Conservation (phyloP, 1,140 invertebrate genomes). For the Grapholita molesta region DNA sequence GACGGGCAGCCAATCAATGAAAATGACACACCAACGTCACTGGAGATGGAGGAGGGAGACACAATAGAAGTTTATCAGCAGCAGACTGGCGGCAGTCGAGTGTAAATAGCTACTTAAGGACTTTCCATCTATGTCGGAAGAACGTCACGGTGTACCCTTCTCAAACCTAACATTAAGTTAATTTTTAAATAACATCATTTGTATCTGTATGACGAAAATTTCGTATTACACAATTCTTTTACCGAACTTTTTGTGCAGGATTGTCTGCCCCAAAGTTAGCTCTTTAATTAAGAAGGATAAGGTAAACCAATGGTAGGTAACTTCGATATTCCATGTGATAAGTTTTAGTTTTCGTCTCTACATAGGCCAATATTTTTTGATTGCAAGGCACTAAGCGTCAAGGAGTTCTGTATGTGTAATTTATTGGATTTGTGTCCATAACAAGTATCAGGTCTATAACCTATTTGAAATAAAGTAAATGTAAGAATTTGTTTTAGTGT, state of each 20-base stretch:
- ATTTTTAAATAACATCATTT: slow-evolving; percentile 62
- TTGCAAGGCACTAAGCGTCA: slow-evolving; percentile 46
- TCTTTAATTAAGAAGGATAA: slow-evolving; percentile 48
- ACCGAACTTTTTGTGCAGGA: slow-evolving; percentile 24
- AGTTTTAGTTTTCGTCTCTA: slow-evolving; percentile 58
- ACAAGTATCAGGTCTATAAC: slow-evolving; percentile 58
- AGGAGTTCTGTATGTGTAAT: slow-evolving; percentile 52
- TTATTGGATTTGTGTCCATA: slow-evolving; percentile 57
- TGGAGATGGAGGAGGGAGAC: slow-evolving; percentile 97
- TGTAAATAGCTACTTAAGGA: slow-evolving; percentile 63
- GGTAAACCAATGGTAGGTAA: slow-evolving; percentile 62
- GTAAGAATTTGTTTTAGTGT: slow-evolving; percentile 38
- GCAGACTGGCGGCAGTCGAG: slow-evolving; percentile 88
- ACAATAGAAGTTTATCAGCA: slow-evolving; percentile 98
- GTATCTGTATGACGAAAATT: slow-evolving; percentile 42
- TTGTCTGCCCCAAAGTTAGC: slow-evolving; percentile 43
- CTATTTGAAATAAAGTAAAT: slow-evolving; percentile 69
- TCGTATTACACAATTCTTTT: slow-evolving; percentile 34
- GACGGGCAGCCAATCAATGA: slow-evolving; percentile 97
- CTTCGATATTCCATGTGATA: slow-evolving; percentile 73
- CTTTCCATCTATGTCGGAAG: slow-evolving; percentile 57
- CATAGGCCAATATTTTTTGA: slow-evolving; percentile 48
- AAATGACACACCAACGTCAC: slow-evolving; percentile 91
- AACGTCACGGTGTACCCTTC: slow-evolving; percentile 58
- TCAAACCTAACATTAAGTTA: slow-evolving; percentile 72